Evolutionary conservation across 2,797 vertebrate genomes (phyloP).

Genomic region (Sebastes cheni): DNA sequence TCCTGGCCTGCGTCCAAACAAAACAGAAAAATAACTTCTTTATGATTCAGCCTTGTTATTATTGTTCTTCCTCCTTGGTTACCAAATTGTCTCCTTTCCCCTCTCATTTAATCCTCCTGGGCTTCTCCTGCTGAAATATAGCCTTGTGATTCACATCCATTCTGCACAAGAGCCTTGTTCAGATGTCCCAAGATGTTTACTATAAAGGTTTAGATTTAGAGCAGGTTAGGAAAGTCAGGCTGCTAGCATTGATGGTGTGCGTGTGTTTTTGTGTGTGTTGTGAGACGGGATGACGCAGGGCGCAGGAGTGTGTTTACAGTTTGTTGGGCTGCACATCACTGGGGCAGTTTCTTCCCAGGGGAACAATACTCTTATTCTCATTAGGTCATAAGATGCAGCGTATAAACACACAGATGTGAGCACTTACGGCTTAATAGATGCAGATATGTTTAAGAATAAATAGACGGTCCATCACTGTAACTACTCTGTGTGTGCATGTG

Average conservation of each 20-base stretch:
- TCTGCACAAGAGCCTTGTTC: constrained; percentile 74
- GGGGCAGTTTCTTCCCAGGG: constrained; percentile 67
- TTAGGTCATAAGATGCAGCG: constrained; percentile 70
- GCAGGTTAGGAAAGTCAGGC: constrained; percentile 77
- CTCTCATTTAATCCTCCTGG: constrained; percentile 68
- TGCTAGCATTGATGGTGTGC: constrained; percentile 49
- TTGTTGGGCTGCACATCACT: constrained; percentile 64
- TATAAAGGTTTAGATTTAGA: constrained; percentile 83
- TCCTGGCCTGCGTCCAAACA: constrained; percentile 76
- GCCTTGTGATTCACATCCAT: constrained; percentile 79
- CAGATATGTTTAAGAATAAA: constrained; percentile 72
- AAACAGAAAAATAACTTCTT: constrained; percentile 83
- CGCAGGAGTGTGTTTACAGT: constrained; percentile 77
- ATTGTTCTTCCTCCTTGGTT: constrained; percentile 79
- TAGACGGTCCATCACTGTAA: constrained; percentile 66
- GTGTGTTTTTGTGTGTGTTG: constrained; percentile 57
- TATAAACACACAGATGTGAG: constrained; percentile 79
- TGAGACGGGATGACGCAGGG: constrained; percentile 49
- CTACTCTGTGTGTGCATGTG: constrained; percentile 21
- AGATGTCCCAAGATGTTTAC: constrained; percentile 82
- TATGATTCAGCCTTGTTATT: constrained; percentile 84
- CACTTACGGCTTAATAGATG: constrained; percentile 68
- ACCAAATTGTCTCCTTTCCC: constrained; percentile 59
- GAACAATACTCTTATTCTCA: constrained; percentile 76
- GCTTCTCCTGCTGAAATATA: constrained; percentile 75